Percentiles rank a stretch among this genome's conserved stretches.
Conservation (phyloP, 2,888 invertebrate genomes). For the Drosophila fungiperda region DNA sequence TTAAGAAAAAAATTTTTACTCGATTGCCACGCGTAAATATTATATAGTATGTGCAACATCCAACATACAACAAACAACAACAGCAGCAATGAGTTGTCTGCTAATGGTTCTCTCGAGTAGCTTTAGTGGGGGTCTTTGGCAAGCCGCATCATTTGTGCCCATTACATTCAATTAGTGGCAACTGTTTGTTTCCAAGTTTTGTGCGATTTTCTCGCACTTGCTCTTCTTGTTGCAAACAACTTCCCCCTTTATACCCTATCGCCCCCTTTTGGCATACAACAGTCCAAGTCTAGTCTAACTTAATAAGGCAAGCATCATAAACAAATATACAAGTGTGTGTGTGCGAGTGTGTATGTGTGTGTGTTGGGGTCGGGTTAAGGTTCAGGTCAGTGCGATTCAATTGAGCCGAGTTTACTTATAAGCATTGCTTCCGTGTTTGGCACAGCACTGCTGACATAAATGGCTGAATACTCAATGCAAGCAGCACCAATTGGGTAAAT, state of each 20-base stretch:
- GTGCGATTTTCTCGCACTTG: slow-evolving; percentile 63
- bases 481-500: slow-evolving; percentile 2
- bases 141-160: slow-evolving; percentile 71
- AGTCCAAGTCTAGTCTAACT: slow-evolving; percentile 26
- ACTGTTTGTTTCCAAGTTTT: slow-evolving; percentile 59
- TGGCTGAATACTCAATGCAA: background rate
- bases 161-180: slow-evolving; percentile 77
- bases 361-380: slow-evolving; percentile 47
- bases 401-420: slow-evolving; percentile 58
- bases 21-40: slow-evolving; percentile 49
- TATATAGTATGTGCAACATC: slow-evolving; percentile 27
- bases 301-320: slow-evolving; percentile 51
- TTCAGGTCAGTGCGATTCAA: slow-evolving; percentile 62
- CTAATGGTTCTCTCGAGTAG: background rate
- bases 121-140: background rate
- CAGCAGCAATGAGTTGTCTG: background rate
- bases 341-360: slow-evolving; percentile 15
- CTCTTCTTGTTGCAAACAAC: slow-evolving; percentile 18
- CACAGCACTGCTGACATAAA: slow-evolving; percentile 29
- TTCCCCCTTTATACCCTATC: slow-evolving; percentile 4
- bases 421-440: slow-evolving; percentile 65
- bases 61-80: background rate
- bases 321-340: slow-evolving; percentile 4
- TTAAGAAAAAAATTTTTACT: slow-evolving; percentile 46
- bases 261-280: background rate